Evolutionary conservation across 1,140 invertebrate species (phyloP).

Genomic region (Lerema accius): DNA sequence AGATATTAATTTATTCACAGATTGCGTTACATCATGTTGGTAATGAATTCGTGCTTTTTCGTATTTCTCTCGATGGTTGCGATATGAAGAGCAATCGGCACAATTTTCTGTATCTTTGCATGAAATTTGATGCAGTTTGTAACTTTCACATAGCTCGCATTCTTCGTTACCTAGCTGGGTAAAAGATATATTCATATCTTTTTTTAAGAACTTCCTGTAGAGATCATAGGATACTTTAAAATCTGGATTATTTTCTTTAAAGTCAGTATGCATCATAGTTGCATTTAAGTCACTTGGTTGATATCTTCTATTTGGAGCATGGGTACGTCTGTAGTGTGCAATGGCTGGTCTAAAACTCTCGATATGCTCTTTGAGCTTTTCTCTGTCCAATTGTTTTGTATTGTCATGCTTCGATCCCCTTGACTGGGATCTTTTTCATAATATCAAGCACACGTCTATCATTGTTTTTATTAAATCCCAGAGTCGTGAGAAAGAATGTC

Average conservation of each 20-base stretch:
- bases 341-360: conserved; percentile 17
- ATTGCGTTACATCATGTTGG: not conserved
- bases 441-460: too few relatives aligned
- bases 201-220: too few relatives aligned
- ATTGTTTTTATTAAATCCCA: conserved; percentile 24
- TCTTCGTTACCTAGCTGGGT: conserved; percentile 7
- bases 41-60: conserved; percentile 3
- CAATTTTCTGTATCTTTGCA: conserved; percentile 6
- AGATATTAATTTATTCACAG: conserved; percentile 4
- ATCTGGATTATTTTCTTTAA: conserved; percentile 5
- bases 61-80: not conserved
- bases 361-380: too few relatives aligned
- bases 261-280: conserved; percentile 3
- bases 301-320: too few relatives aligned
- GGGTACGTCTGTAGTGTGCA: conserved; percentile 12
- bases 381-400: too few relatives aligned
- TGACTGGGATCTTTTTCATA: too few relatives aligned
- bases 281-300: too few relatives aligned
- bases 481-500: conserved; percentile 19
- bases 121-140: conserved; percentile 6
- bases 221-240: too few relatives aligned
- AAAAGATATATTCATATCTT: conserved; percentile 13
- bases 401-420: too few relatives aligned
- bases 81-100: not conserved
- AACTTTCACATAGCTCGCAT: not conserved